Base-by-base conservation (phyloP, 2,888 invertebrate genomes). In the Morpho achilles region DNA sequence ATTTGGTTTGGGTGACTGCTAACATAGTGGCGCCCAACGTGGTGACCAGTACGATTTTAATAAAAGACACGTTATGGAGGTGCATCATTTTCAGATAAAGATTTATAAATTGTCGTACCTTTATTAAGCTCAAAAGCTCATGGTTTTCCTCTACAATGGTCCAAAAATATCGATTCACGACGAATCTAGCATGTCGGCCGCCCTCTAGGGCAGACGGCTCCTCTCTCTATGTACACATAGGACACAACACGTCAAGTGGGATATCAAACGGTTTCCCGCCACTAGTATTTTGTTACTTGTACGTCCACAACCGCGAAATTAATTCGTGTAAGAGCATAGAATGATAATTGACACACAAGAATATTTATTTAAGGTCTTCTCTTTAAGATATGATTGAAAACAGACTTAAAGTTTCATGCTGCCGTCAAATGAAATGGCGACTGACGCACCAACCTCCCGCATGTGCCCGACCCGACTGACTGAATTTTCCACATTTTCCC, bases 181-280 rank as follows among this genome's bases (percentile, higher is more conserved):
- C 82, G 84, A 87, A 87, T 84, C 84, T 87, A 87, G 88, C 89
- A 89, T 89, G 88, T 87, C 88, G 87, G 84, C 83, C 86, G 86
- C 86, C 87, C 87, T 86, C 82, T 82, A 80, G 86, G 84, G 86
- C 87, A 85, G 86, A 85, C 87, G 79, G 87, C 79, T 84, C 79
- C 82, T 83, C 87, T 80, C 82, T 87, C 86, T 87, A 86, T 74
- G 79, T 82, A 87, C 87, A 89, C 88, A 88, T 87, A 89, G 81
- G 78, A 87, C 87, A 87, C 87, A 82, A 86, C 89, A 90, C 87
- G 89, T 87, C 89, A 88, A 82, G 82, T 82, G 82, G 86, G 87
- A 86, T 87, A 87, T 87, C 83, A 85, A 88, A 87, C 85, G 80
- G 84, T 89, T 90, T 90, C 90, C 90, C 90, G 90, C 90, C 90